Evolutionary conservation across 2,888 invertebrate genomes (phyloP).

Genomic region (Terebella lapidaria): DNA sequence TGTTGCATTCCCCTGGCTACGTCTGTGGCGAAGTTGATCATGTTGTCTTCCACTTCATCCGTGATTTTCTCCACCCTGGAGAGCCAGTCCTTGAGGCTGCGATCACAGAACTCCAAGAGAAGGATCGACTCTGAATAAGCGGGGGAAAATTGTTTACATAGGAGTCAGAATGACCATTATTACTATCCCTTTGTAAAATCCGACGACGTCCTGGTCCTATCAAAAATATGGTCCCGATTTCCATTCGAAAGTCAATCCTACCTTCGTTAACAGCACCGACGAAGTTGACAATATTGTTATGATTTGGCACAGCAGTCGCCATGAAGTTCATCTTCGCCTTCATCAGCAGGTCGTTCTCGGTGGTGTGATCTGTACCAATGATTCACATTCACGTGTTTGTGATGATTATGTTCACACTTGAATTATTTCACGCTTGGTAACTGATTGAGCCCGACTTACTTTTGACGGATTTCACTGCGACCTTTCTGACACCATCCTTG

Average conservation of each 20-base stretch:
- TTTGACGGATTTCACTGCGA: background rate
- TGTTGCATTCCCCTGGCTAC: slow-evolving; percentile 14
- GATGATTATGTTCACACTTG: background rate
- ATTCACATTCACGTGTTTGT: background rate
- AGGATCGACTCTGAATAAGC: slow-evolving; percentile 8
- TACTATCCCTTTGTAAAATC: background rate
- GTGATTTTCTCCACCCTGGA: background rate
- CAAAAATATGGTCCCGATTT: too few relatives aligned
- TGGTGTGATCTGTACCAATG: background rate
- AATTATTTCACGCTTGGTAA: background rate
- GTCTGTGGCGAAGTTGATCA: slow-evolving; percentile 10
- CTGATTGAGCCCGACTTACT: too few relatives aligned
- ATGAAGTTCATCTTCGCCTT: slow-evolving; percentile 6
- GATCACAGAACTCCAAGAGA: slow-evolving; percentile 11
- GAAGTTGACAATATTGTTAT: slow-evolving; percentile 6
- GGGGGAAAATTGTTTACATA: too few relatives aligned
- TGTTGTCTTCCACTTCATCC: slow-evolving; percentile 11
- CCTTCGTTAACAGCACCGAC: background rate
- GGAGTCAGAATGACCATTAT: too few relatives aligned
- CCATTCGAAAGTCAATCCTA: background rate
- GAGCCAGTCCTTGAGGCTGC: slow-evolving; percentile 12
- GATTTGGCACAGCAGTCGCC: slow-evolving; percentile 1
- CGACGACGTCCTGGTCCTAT: too few relatives aligned
- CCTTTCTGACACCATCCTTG: background rate
- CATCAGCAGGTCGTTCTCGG: background rate